Base-by-base conservation (phyloP, 2,113 vertebrate genomes). In the Pipa parva region DNA sequence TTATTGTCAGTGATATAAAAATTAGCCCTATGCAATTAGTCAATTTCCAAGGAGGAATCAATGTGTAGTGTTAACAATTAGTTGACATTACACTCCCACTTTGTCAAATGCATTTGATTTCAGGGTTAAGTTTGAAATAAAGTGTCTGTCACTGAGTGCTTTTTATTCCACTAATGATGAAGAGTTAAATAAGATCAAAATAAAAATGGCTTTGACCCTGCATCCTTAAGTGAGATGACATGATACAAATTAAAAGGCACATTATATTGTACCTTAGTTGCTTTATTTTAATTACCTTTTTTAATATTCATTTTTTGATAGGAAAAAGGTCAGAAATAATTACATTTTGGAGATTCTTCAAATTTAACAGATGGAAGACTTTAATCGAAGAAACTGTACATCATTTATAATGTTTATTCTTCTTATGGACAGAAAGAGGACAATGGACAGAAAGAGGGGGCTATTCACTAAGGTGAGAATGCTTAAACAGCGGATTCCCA, bases 11-110 rank as follows among this genome's bases (percentile, higher is more conserved):
- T 76, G 81, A 86, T 87, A 86, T 87, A 81, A 76, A 78, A 79
- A 87, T 86, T 78, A 82, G 71, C 74, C 65, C 28, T 59, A 77
- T 83, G 82, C 79, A 83, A 80, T 89, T 82, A 84, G 85, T 88
- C 87, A 85, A 69, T 81, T 83, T 77, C 72, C 51, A 10, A 15
- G 28, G 46, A 61, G 66, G 48, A 70, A 70, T 79, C 49, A 12
- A 18, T 55, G 71, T 76, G 75, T 80, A 65, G 75, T 73, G 84
- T 77, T 82, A 83, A 87, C 78, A 81, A 78, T 84, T 84, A 78
- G 83, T 78, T 81, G 83, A 87, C 79, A 64, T 82, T 78, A 72
- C 57, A 70, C 60, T 77, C 81, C 72, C 74, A 79, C 37, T 18
- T 74, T 85, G 77, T 74, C 76, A 80, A 76, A 71, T 72, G 76